Base-by-base conservation (phyloP, 2,888 invertebrate genomes). In the Heliconius erato region DNA sequence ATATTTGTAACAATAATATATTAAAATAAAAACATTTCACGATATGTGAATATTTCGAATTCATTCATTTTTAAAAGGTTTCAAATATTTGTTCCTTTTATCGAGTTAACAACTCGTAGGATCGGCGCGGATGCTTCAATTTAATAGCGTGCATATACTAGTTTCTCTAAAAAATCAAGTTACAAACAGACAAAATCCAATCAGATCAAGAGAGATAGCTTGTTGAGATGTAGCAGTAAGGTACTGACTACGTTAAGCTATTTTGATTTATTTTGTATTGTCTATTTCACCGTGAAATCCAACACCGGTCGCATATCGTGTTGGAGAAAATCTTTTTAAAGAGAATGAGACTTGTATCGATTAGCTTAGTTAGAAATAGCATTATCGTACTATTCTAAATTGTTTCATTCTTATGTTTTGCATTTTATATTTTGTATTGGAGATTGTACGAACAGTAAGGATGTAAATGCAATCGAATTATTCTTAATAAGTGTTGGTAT, bases 401-500 rank as follows among this genome's bases (percentile, higher is more conserved):
- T 16, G 59, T 35, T 32, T 35, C 35, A 32, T 32, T n/a, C 14
- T 14, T 35, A 26, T 12, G 11, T 28, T 69, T 76, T 40, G 80
- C 32, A 74, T 74, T 32, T 54, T 49, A 49, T 49, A 3, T 54
- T 7, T 76, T 67, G 16, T 28, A 67, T 78, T 67, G 35, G 11
- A 63, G 65, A 68, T 80, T 81, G 79, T 72, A 26, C 16, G 71
- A 12, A 28, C 19, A 71, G 67, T 82, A 67, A 84, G 82, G 65
- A 84, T 84, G 83, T 91, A 89, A 91, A 89, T 91, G 91, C 91
- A 92, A 92, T 93, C 91, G 91, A 92, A 92, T 91, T 90, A 87
- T 88, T 90, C 89, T 90, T 92, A 91, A 93, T 94, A 93, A 93
- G 91, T 90, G 91, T 89, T 89, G 91, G 91, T 91, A 94, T 94